Evolutionary conservation across 2,888 invertebrate genomes (phyloP).

Genomic region (Tupiocoris notatus): DNA sequence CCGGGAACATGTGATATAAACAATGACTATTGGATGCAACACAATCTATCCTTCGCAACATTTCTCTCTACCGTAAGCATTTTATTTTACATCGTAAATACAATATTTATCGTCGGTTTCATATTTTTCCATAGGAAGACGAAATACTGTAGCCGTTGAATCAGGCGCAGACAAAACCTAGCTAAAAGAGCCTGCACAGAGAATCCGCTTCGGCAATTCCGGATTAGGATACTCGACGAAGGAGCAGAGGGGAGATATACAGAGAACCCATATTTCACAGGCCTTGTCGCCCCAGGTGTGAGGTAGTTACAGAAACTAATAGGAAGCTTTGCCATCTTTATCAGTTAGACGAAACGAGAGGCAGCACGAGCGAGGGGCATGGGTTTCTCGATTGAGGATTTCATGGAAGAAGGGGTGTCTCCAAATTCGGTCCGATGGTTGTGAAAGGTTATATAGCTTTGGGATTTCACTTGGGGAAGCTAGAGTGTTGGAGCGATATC

Average conservation of each 20-base stretch:
- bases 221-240: constrained; percentile 4
- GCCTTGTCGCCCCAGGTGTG: constrained; percentile 38
- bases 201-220: not conserved
- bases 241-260: not conserved
- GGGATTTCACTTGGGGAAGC: not conserved
- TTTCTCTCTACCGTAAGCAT: too few species aligned
- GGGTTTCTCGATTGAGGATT: not conserved
- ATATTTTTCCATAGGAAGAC: too few species aligned
- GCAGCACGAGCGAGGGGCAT: not conserved
- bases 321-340: constrained; percentile 42
- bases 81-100: too few species aligned
- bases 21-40: too few species aligned
- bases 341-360: constrained; percentile 22
- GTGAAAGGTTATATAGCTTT: not conserved
- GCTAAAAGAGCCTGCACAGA: not conserved
- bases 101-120: too few species aligned
- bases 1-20: too few species aligned
- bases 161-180: not conserved
- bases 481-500: not conserved
- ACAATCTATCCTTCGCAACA: too few species aligned
- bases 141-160: too few species aligned
- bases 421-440: not conserved
- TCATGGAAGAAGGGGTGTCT: not conserved
- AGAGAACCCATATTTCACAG: constrained; percentile 26
- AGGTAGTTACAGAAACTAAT: constrained; percentile 39